A percentile compares a stretch with the other conserved stretches of the same genome.
These are phyloP conservation scores for Drosophila limbata DNA, from an alignment of 2,888 invertebrate species.

Conservation along the genomic window DNA sequence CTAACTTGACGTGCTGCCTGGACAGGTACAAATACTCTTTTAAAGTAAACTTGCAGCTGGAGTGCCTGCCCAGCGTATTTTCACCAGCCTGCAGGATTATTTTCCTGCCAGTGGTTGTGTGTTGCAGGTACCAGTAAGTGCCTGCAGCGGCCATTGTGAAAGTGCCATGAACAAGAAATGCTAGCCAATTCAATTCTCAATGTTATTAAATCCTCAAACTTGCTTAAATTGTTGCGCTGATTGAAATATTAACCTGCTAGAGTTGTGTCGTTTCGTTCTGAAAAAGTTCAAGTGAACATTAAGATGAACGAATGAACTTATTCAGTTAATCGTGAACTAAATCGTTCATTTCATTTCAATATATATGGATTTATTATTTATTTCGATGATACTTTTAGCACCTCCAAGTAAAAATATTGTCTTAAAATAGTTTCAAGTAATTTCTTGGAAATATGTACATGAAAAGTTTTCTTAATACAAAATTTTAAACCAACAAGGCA, in stretches of 20 bases:
- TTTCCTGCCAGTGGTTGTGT: conserved; percentile 33
- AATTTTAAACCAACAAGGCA: too few relatives aligned
- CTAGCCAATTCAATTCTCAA: neutral
- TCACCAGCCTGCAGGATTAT: conserved; percentile 57
- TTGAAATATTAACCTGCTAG: neutral
- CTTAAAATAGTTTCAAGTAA: neutral
- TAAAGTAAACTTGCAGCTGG: conserved; percentile 55
- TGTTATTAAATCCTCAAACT: neutral
- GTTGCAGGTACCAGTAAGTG: conserved; percentile 58
- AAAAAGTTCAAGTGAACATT: too few relatives aligned
- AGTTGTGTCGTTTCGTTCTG: too few relatives aligned
- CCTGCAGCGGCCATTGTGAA: conserved; percentile 15
- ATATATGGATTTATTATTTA: neutral
- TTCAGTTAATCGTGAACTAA: too few relatives aligned
- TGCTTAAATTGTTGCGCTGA: conserved; percentile 18
- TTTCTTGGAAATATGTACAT: neutral
- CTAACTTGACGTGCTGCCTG: conserved; percentile 75
- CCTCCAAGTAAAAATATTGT: neutral
- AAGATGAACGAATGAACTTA: too few relatives aligned
- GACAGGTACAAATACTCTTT: conserved; percentile 69
- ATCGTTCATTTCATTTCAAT: too few relatives aligned
- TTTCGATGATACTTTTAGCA: neutral
- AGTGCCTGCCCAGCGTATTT: conserved; percentile 75
- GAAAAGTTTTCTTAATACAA: too few relatives aligned
- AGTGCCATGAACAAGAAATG: neutral